A percentile compares a stretch with the other conserved stretches of the same genome.
Conservation (phyloP, 2,888 invertebrate species). For the Trilocha varians region DNA sequence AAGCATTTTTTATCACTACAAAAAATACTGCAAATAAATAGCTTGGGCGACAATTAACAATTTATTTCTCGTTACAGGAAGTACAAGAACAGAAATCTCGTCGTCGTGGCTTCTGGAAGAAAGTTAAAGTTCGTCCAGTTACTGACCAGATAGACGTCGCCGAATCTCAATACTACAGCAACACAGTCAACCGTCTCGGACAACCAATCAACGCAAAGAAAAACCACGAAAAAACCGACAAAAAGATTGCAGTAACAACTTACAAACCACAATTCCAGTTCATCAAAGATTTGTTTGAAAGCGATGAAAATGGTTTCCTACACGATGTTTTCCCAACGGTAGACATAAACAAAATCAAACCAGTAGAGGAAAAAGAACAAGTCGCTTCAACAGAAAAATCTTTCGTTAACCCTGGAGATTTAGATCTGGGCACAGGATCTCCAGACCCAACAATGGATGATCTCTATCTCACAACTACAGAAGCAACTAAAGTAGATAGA, state of each 20-base stretch:
- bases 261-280: slow-evolving; percentile 50
- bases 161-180: slow-evolving; percentile 80
- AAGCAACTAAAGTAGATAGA: slow-evolving; percentile 37
- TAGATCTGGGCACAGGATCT: slow-evolving; percentile 54
- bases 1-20: no score
- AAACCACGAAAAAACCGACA: slow-evolving; percentile 35
- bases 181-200: slow-evolving; percentile 71
- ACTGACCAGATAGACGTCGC: slow-evolving; percentile 82
- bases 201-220: slow-evolving; percentile 23
- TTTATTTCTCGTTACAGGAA: slow-evolving; percentile 32
- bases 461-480: slow-evolving; percentile 38
- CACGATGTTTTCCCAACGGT: slow-evolving; percentile 29
- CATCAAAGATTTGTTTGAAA: slow-evolving; percentile 43
- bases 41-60: slow-evolving; percentile 1
- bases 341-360: slow-evolving; percentile 42
- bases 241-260: slow-evolving; percentile 45
- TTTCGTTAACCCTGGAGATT: slow-evolving; percentile 40
- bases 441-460: slow-evolving; percentile 52
- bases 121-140: slow-evolving; percentile 76
- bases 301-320: slow-evolving; percentile 27
- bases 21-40: no score
- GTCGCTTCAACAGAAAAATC: slow-evolving; percentile 28
- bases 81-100: slow-evolving; percentile 38
- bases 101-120: slow-evolving; percentile 83
- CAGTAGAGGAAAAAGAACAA: slow-evolving; percentile 15